phyloP scores from a whole-genome alignment of 2,888 invertebrate species.

The Standfussiana lucernea region DNA sequence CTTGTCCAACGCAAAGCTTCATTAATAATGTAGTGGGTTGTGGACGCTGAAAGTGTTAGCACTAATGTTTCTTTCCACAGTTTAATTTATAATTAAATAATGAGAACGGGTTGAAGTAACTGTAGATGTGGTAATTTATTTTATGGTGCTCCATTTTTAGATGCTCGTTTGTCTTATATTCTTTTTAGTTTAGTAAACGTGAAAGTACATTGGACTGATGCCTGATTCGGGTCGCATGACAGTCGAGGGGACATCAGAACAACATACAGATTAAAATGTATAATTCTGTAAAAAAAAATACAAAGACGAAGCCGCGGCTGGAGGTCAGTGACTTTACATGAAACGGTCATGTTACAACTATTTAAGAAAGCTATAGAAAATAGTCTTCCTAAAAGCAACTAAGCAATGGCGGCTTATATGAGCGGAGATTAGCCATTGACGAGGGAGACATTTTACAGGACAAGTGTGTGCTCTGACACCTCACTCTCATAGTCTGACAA shows the following conservation, averaged over 20 bases:
- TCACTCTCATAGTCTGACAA: neutral
- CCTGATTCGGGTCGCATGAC: neutral
- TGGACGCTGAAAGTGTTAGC: constrained; percentile 41
- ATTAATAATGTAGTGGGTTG: constrained; percentile 46
- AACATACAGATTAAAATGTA: neutral
- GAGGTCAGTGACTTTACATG: too few species aligned
- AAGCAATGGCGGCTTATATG: neutral
- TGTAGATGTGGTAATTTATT: neutral
- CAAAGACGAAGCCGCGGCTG: too few species aligned
- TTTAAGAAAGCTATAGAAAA: neutral
- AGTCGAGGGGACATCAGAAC: neutral
- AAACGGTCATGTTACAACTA: neutral
- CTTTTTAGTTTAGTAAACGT: neutral
- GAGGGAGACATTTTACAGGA: neutral
- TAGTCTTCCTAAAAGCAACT: neutral
- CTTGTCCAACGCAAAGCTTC: constrained; percentile 23
- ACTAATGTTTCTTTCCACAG: constrained; percentile 36
- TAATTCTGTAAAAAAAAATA: too few species aligned
- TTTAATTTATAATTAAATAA: constrained; percentile 23
- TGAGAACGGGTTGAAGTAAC: neutral
- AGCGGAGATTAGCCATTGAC: neutral
- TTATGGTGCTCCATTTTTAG: neutral
- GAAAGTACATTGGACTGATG: neutral
- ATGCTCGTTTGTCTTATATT: neutral
- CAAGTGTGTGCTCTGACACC: neutral